Evolutionary conservation across 2,113 vertebrate species (phyloP), one percentile per base, ranked within the genome.

Genomic region (Pandion haliaetus): DNA sequence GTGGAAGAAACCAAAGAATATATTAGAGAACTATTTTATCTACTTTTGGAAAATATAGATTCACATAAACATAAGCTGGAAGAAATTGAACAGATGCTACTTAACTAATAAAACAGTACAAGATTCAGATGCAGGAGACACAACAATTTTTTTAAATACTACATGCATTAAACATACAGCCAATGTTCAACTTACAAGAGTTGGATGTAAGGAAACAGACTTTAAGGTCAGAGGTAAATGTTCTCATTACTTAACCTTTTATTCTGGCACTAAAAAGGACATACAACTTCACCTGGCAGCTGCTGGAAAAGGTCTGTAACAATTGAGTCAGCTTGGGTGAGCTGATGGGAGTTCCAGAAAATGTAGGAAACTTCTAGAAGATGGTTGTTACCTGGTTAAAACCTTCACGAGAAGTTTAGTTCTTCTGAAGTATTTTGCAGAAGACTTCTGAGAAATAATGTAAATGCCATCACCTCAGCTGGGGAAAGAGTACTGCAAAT

Each of bases 31-130:
- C 3, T 18, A 5, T 36, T 74, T 58, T 47, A 47, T n/a, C 28
- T 61, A 6, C 6, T 73, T 86, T 65, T 54, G 42, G 32, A 80
- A 83, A 86, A 78, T 18, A 7, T 32, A 2, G 9, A 13, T 36
- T 81, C 14, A 67, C 20, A 38, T 25, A 65, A 49, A 38, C 6
- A 8, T 29, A 69, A 40, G 1, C 26, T 34, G 18, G 32, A 83
- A 47, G 10, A 42, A 74, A 62, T 25, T 0, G 0, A 34, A 36
- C 12, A 24, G n/a, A 20, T 2, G 5, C 5, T 54, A 25, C 11
- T 18, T 47, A 50, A n/a, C 8, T 59, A 87, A 89, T 23, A 45
- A 82, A 77, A 23, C 0, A 2, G 6, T 17, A 17, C 7, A 20
- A 67, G 17, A 26, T 72, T 63, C 20, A 38, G 20, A 54, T 10